These are phyloP conservation scores for Lutjanus erythropterus DNA, from an alignment of 2,113 vertebrate species.

Conservation along the genomic window DNA sequence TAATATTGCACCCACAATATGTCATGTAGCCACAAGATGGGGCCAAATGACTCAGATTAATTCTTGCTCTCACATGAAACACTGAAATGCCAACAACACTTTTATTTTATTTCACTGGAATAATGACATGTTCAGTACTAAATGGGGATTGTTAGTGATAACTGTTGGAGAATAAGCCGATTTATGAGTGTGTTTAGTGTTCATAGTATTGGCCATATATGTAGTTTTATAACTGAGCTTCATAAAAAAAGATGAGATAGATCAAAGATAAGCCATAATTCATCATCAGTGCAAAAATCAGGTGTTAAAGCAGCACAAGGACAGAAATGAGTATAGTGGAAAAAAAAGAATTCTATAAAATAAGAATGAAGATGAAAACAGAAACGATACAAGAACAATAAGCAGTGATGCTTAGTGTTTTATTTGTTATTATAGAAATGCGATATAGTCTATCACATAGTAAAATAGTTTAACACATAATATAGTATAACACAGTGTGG, in stretches of 20 bases:
- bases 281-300: neutral
- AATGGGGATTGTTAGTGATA: neutral
- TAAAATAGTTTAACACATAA: no score
- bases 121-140: neutral
- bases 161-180: neutral
- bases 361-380: neutral
- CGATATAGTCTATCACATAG: no score
- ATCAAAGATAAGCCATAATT: neutral
- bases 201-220: neutral
- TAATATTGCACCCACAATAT: neutral
- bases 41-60: slow-evolving; percentile 50
- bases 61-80: neutral
- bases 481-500: no score
- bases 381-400: neutral
- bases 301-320: neutral
- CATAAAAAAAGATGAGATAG: neutral
- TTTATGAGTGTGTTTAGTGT: neutral
- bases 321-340: neutral
- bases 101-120: neutral
- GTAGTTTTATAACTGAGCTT: neutral
- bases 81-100: neutral
- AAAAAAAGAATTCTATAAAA: neutral
- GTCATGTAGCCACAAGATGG: slow-evolving; percentile 64
- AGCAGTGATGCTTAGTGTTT: no score
- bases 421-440: no score